These are phyloP conservation scores for Abramis brama DNA, from an alignment of 2,113 vertebrate genomes.

Conservation along the genomic window DNA sequence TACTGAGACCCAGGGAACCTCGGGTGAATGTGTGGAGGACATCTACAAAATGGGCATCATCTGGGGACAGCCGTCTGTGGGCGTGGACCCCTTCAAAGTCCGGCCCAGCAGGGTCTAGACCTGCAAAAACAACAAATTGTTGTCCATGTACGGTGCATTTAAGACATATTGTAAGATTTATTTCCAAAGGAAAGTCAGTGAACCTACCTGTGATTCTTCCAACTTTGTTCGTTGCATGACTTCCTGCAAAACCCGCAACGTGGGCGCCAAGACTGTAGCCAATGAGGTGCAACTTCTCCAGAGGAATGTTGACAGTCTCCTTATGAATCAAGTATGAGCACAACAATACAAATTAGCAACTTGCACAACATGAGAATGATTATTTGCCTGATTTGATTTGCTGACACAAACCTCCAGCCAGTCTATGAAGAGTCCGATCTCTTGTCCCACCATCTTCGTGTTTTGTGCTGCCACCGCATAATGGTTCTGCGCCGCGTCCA, in stretches of 20 bases:
- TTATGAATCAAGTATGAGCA: conserved; percentile 40
- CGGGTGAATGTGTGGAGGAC: conserved; percentile 91
- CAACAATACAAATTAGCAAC: background rate
- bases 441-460: conserved; percentile 74
- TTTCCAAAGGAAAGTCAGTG: background rate
- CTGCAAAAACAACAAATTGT: conserved; percentile 66
- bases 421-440: conserved; percentile 76
- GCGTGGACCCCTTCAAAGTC: conserved; percentile 90
- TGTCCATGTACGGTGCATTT: background rate
- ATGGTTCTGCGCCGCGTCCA: conserved; percentile 77
- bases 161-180: background rate
- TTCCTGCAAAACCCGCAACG: conserved; percentile 91
- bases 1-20: conserved; percentile 88
- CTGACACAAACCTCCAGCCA: conserved; percentile 77
- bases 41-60: conserved; percentile 94
- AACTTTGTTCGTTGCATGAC: conserved; percentile 85
- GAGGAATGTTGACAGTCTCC: conserved; percentile 85
- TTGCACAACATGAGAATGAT: background rate
- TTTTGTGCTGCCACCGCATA: conserved; percentile 77
- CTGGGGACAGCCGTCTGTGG: conserved; percentile 86
- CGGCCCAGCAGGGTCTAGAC: conserved; percentile 93
- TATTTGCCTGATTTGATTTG: background rate
- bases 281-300: conserved; percentile 89
- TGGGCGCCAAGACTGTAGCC: conserved; percentile 97
- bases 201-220: conserved; percentile 90